These are phyloP conservation scores for Leptinotarsa haldemani DNA, from an alignment of 2,888 invertebrate genomes.

Conservation along the genomic window DNA sequence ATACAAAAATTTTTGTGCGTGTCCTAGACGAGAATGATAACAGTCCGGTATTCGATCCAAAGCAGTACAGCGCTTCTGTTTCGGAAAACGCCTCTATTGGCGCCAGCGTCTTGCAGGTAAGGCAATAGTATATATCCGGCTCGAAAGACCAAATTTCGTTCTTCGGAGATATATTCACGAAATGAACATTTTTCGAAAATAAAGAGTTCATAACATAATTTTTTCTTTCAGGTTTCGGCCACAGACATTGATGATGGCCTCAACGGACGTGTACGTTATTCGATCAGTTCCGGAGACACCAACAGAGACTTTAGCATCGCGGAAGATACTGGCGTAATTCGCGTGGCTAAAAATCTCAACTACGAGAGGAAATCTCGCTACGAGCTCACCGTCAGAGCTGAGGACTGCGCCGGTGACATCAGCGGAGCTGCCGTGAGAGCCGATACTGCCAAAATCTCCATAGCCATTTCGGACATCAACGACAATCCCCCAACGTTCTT, in stretches of 20 bases:
- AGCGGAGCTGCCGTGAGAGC: conserved; percentile 70
- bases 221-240: conserved; percentile 78
- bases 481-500: conserved; percentile 94
- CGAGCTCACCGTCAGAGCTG: conserved; percentile 84
- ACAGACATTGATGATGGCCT: conserved; percentile 89
- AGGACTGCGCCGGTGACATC: conserved; percentile 85
- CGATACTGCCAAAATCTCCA: conserved; percentile 84
- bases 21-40: conserved; percentile 92
- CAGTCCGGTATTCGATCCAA: conserved; percentile 88
- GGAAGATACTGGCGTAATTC: conserved; percentile 90
- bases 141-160: neutral
- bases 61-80: conserved; percentile 89
- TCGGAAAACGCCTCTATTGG: conserved; percentile 96
- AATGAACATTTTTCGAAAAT: no score
- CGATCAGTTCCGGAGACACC: conserved; percentile 88
- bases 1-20: conserved; percentile 76
- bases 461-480: conserved; percentile 90
- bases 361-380: conserved; percentile 91
- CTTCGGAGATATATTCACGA: no score
- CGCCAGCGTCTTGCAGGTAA: conserved; percentile 86
- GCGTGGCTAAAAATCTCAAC: conserved; percentile 93
- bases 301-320: conserved; percentile 92
- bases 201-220: neutral
- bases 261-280: conserved; percentile 92
- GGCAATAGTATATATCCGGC: conserved; percentile 27